Evolutionary conservation across 1,140 invertebrate genomes (phyloP), one percentile per base, ranked within the genome.

Genomic region (Aphidius ervi): DNA sequence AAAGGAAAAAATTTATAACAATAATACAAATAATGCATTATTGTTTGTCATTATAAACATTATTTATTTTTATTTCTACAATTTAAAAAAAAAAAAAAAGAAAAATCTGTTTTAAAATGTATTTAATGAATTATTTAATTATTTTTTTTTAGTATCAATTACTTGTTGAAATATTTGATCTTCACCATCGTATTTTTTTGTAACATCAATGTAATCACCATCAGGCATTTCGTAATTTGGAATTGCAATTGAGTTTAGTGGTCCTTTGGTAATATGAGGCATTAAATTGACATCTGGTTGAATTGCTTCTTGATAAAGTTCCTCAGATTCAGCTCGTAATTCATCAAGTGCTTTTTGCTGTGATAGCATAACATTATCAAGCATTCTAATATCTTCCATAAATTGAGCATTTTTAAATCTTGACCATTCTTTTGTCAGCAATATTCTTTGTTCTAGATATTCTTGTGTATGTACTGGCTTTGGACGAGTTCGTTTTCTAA

Each of bases 131-230:
- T 16, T 16, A 0, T 16, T 16, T 16, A 16, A 16, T 16, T 31
- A 31, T 31, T 31, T 31, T 31, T 31, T 31, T 31, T 31, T 31
- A 31, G 23, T 31, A 3, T 31, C 23, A 31, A 31, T 4, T 31
- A 31, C 23, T 31, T 31, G 23, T 31, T 31, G 23, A 31, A 31
- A 31, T 31, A 48, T 8, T 37, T 67, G 20, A 63, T 61, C 58
- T 64, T 77, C 74, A 56, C 71, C 75, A 1, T 66, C 65, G 46
- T 62, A 95, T 72, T 90, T 90, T 77, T 85, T 90, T 1, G 91
- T 87, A 23, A 89, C 80, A 71, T 94, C 88, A n/a, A 84, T 73
- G 70, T 93, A 94, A 69, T 94, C 91, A 23, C 94, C 94, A 80
- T 96, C 93, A 0, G 89, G 88, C 59, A 82, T 81, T 3, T 84